Percentiles rank a stretch among this genome's conserved stretches.
Conservation (phyloP, 2,797 vertebrate genomes). For the Myotis findleyi region DNA sequence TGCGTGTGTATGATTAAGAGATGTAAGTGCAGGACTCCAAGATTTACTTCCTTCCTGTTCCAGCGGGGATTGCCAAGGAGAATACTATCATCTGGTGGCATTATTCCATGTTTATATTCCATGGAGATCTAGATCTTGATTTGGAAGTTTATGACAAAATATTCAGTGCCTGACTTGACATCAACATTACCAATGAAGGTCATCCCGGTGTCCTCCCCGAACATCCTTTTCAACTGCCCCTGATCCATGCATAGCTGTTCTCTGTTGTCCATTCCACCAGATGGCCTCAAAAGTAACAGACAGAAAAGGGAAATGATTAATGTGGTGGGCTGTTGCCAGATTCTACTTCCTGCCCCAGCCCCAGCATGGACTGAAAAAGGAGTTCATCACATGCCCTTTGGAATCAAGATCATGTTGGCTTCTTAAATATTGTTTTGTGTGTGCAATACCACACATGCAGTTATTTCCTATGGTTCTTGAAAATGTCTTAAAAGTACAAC, state of each 20-base stretch:
- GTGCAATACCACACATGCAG: slow-evolving; percentile 57
- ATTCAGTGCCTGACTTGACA: neutral
- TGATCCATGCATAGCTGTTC: neutral
- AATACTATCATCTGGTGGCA: neutral
- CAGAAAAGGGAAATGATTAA: neutral
- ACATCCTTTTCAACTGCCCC: neutral
- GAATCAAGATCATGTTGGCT: slow-evolving; percentile 16
- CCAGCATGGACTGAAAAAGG: neutral
- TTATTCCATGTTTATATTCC: neutral
- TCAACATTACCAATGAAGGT: neutral
- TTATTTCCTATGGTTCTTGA: slow-evolving; percentile 74
- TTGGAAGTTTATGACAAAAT: neutral
- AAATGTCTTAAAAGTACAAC: slow-evolving; percentile 14
- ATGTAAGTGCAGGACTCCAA: slow-evolving; percentile 61
- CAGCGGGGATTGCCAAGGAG: slow-evolving; percentile 63
- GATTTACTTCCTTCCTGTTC: slow-evolving; percentile 78
- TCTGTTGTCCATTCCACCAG: neutral
- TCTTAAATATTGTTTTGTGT: neutral
- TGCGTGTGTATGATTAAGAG: slow-evolving; percentile 70
- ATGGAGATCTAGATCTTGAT: neutral
- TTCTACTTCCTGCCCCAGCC: slow-evolving; percentile 43
- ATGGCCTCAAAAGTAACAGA: neutral
- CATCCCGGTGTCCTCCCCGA: neutral
- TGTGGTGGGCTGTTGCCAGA: neutral
- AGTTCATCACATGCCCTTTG: slow-evolving; percentile 62